phyloP scores from a whole-genome alignment of 2,797 vertebrate genomes.

The Octomys mimax region DNA sequence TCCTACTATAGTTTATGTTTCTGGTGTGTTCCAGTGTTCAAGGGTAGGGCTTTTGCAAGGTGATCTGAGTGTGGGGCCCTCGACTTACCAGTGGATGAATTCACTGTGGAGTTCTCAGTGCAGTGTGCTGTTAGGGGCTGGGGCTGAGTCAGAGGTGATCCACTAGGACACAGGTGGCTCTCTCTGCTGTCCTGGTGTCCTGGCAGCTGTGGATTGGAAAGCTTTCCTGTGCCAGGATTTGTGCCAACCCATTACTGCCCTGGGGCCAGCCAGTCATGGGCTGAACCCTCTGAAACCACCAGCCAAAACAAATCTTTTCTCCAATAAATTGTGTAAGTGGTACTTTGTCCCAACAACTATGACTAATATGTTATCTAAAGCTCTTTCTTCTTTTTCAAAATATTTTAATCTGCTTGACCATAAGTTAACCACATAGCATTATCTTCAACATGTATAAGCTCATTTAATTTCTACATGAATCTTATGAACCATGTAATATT shows the following conservation, averaged over 20 bases:
- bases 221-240: not conserved
- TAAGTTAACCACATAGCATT: not conserved
- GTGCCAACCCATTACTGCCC: not conserved
- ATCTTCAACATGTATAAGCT: not conserved
- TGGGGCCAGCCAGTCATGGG: not conserved
- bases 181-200: not conserved
- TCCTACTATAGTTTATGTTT: not conserved
- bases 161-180: not conserved
- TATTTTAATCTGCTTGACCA: not conserved
- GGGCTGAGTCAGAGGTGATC: not conserved
- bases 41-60: not conserved
- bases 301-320: not conserved
- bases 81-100: not conserved
- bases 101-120: no score
- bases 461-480: constrained; percentile 12
- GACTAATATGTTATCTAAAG: not conserved
- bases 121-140: not conserved
- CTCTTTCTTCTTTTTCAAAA: not conserved
- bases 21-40: not conserved
- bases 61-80: not conserved
- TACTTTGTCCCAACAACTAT: not conserved
- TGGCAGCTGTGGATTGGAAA: not conserved
- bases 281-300: not conserved
- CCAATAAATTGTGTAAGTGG: not conserved
- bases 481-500: not conserved